Evolutionary conservation across 2,113 vertebrate genomes (phyloP), one percentile per base, ranked within the genome.

Genomic region (Lampris megalopsis): DNA sequence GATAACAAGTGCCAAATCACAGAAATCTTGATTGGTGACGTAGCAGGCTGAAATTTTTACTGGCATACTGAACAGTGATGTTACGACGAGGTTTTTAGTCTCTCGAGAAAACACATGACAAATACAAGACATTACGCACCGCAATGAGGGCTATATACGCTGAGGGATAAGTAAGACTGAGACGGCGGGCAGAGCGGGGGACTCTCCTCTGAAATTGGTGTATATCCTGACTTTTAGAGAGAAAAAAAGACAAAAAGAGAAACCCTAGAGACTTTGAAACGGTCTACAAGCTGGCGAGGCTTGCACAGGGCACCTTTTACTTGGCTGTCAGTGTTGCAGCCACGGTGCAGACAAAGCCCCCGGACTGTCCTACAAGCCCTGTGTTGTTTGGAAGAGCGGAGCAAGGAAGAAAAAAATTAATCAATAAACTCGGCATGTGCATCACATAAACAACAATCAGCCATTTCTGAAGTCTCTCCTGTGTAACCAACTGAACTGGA

Each of bases 371-470:
- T 2, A 7, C 7, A 7, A 7, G 7, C 43, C 43, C 52, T 54
- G 52, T 54, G 13, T 54, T n/a, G 24, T 11, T n/a, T 60, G 57
- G 63, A 41, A 60, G 41, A 47, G 38, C 9, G 36, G 37, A 2
- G 36, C 49, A 52, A 10, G 13, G 13, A 52, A 10, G n/a, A 11
- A 37, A 59, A 37, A n/a, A 35, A 49, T 71, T 36, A 73, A n/a
- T 1, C 10, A 54, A 4, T 52, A 40, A 40, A 50, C 56, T 54
- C 62, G 6, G 54, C 72, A 73, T 59, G 50, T 63, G 65, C 49
- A 75, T 42, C n/a, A 54, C 36, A 62, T 66, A 75, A 80, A 85
- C 56, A 71, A 11, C 7, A 59, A 59, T 8, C 57, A 58, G 66
- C 37, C 65, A 36, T 60, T 58, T n/a, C 8, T 36, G 2, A 3